Conservation (phyloP, 2,888 invertebrate genomes). For the Schizaphis graminum region DNA sequence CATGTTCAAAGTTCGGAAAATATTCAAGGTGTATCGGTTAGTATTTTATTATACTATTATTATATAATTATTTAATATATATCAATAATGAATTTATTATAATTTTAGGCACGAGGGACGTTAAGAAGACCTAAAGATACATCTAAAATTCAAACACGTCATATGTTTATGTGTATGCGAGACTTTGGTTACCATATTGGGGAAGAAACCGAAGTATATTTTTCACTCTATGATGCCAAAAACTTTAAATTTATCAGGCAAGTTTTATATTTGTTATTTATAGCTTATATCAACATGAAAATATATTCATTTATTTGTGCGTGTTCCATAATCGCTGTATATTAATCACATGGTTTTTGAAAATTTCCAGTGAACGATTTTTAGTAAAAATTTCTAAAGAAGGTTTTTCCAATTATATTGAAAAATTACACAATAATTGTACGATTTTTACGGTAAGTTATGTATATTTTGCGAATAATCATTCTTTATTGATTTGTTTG, state of each 20-base stretch:
- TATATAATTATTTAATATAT: neutral
- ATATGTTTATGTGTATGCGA: constrained; percentile 88
- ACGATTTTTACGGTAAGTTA: constrained; percentile 86
- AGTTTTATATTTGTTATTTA: constrained; percentile 14
- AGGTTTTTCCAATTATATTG: constrained; percentile 90
- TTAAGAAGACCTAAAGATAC: constrained; percentile 71
- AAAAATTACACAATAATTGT: constrained; percentile 88
- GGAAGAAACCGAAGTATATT: constrained; percentile 89
- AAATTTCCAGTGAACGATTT: constrained; percentile 81
- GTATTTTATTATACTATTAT: constrained; percentile 67
- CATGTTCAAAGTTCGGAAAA: constrained; percentile 75
- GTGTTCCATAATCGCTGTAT: neutral
- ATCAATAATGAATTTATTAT: neutral
- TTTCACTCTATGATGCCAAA: constrained; percentile 87
- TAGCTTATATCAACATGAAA: no score
- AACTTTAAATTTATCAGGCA: constrained; percentile 81
- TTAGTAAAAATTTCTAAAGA: constrained; percentile 90
- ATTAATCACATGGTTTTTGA: neutral
- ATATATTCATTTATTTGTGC: neutral
- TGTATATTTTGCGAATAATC: neutral
- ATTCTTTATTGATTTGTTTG: neutral
- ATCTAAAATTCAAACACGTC: constrained; percentile 78
- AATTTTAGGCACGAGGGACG: constrained; percentile 38
- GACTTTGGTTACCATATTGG: constrained; percentile 90
- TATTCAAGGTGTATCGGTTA: constrained; percentile 73